These are phyloP conservation scores for Pachypsylla venusta DNA, from an alignment of 1,140 invertebrate species.

Conservation along the genomic window DNA sequence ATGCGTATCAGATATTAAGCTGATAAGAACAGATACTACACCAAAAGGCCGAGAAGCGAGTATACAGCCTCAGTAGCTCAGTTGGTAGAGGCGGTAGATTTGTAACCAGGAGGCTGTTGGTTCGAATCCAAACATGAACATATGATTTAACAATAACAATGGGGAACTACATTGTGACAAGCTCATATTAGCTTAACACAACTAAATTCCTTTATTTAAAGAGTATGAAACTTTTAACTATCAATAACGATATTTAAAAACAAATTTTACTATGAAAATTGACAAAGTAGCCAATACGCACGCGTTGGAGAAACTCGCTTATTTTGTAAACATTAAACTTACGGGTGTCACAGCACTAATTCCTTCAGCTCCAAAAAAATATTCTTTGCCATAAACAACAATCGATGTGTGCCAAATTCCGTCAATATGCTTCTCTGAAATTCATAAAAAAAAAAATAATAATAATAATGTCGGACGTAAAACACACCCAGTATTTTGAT, in stretches of 20 bases:
- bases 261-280: background rate
- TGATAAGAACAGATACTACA: too few species aligned
- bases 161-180: conserved; percentile 6
- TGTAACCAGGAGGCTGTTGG: too few species aligned
- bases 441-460: conserved; percentile 33
- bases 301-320: background rate
- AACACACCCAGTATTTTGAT: background rate
- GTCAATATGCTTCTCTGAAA: conserved; percentile 54
- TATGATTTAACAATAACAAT: conserved; percentile 5
- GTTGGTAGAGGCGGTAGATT: too few species aligned
- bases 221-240: background rate
- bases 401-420: conserved; percentile 78
- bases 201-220: too few species aligned
- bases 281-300: too few species aligned
- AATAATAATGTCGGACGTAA: background rate
- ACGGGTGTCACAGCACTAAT: conserved; percentile 64
- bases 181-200: too few species aligned
- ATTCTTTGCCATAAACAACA: conserved; percentile 71
- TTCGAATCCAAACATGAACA: too few species aligned
- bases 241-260: background rate
- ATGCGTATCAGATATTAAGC: too few species aligned
- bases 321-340: conserved; percentile 31
- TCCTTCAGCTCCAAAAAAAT: conserved; percentile 67
- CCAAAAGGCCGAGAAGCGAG: too few species aligned
- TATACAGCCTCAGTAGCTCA: too few species aligned